Evolutionary conservation across 2,888 invertebrate genomes (phyloP), one percentile per base, ranked within the genome.

Genomic region (Melanargia galathea): DNA sequence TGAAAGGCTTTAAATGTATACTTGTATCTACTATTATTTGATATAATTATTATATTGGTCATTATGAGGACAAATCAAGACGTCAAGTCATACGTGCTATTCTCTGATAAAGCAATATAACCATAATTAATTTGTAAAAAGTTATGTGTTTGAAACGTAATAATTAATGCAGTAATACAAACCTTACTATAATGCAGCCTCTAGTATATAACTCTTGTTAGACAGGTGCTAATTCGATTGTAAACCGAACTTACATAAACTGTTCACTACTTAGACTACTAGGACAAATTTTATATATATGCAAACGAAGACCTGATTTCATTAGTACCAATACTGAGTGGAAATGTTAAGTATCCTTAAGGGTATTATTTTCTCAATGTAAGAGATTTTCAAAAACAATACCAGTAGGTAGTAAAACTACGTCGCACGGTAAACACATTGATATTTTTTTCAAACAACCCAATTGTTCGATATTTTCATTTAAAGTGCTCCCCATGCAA

Each of bases 101-200:
- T 81, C 79, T 77, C 76, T 45, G 63, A 66, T 55, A 64, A 76
- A 81, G 81, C 82, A 81, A 82, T 81, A 81, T 64, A n/a, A 60
- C 48, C 30, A 7, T 22, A 66, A 65, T 80, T 76, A 73, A 63
- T 76, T 78, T 70, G 60, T 60, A 70, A 63, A 68, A 20, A 58
- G 64, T 64, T 72, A 68, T 72, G 58, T 72, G 70, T 74, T 75
- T 71, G 68, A 73, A 72, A 71, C 70, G 65, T 73, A 71, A 73
- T 70, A 71, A 75, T 63, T 64, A 77, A 76, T 76, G 65, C 75
- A 72, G 75, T 75, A 73, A 75, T 78, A 73, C 75, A 71, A 59
- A 22, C 13, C 63, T 71, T 67, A 62, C 71, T 75, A 70, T 73
- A 48, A 71, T 77, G 78, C 79, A 78, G 75, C 43, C 43, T 72